Base-by-base conservation (phyloP, 2,888 invertebrate species). In the Lepidocyrtoides sp. region DNA sequence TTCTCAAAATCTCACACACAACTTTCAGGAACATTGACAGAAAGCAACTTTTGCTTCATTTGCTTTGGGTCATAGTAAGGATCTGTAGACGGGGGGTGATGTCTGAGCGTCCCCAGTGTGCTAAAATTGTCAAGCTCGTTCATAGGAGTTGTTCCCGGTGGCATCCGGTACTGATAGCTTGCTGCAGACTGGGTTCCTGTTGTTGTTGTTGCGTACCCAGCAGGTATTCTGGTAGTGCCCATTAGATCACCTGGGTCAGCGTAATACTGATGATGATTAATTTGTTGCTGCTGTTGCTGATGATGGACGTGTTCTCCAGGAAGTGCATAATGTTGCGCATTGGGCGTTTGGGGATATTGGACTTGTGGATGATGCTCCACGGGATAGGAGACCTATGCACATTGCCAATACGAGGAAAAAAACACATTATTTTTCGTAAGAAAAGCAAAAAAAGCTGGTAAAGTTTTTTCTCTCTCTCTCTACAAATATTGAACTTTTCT, bases 11-110 rank as follows among this genome's bases (percentile, higher is more conserved):
- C 82, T 93, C 91, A 94, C 63, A 94, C 94, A 85, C 94, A 93
- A 91, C 94, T 94, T 89, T 94, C 94, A 87, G 94, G 94, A 92
- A 94, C 94, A 83, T 93, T 93, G 17, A 91, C 92, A n/a, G 93
- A 93, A 51, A 94, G 89, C 48, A 94, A 79, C 92, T 94, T 94
- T 75, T 94, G 94, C 77, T 94, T 94, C 93, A 94, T 93, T n/a
- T 93, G 92, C 77, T 94, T 94, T 17, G 93, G 92, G 91, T 94
- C 94, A 89, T 93, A 94, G 88, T 93, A 94, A 20, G 93, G 93
- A 82, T 93, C 93, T 41, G n/a, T 23, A 0, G 84, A 51, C 10
- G 84, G n/a, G 14, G 92, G 89, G 14, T 93, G 89, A 90, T 92
- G 93, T 32, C 92, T 91, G 57, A 93, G 92, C 82, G 92, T 91